These are phyloP conservation scores for Spialia ferax DNA, from an alignment of 2,888 invertebrate genomes.

Conservation along the genomic window DNA sequence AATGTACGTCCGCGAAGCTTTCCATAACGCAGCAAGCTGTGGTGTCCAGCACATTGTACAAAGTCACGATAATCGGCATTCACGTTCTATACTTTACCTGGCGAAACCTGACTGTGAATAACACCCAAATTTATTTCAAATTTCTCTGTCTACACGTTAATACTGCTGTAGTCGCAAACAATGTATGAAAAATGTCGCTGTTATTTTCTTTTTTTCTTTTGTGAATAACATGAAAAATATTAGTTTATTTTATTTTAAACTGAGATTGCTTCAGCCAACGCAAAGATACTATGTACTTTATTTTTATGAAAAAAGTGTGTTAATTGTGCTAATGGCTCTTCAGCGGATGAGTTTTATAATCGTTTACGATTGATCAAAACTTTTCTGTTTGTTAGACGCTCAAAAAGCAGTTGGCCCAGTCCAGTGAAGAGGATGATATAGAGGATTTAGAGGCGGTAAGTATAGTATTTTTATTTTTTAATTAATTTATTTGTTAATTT, in stretches of 20 bases:
- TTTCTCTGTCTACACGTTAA: background rate
- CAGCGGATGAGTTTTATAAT: background rate
- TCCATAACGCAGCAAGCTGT: conserved; percentile 1
- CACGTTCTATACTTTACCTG: background rate
- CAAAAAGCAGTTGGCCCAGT: conserved; percentile 75
- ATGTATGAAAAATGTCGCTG: conserved; percentile 8
- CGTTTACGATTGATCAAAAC: background rate
- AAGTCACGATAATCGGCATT: conserved; percentile 11
- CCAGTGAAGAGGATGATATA: conserved; percentile 74
- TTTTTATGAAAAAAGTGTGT: conserved; percentile 5
- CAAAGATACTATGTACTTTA: background rate
- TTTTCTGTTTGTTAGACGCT: conserved; percentile 63
- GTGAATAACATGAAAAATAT: background rate
- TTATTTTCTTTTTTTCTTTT: background rate
- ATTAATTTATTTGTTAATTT: too few species aligned
- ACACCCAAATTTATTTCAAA: conserved; percentile 18
- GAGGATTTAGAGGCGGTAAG: conserved; percentile 72
- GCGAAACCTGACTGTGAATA: conserved; percentile 17
- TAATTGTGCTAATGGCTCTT: conserved; percentile 9
- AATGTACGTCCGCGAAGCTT: conserved; percentile 28
- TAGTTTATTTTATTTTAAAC: background rate
- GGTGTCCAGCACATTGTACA: conserved; percentile 25
- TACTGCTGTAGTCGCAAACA: conserved; percentile 15
- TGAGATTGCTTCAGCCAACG: conserved; percentile 24
- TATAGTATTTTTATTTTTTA: background rate